These are phyloP conservation scores for Drosophila heteroneura DNA, from an alignment of 2,888 invertebrate species.

Conservation along the genomic window DNA sequence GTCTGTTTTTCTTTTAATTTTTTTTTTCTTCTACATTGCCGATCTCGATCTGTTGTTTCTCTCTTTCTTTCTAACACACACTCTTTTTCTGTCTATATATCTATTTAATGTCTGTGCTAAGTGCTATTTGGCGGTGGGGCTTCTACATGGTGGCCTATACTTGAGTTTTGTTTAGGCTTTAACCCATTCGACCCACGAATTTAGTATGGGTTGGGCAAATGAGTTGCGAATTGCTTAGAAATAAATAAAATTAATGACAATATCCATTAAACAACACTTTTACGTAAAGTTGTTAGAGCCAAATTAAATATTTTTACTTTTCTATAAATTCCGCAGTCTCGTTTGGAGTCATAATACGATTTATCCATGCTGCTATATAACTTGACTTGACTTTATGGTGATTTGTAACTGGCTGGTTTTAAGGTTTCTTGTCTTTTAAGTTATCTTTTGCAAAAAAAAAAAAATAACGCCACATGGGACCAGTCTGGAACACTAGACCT, in stretches of 20 bases:
- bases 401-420: conserved; percentile 24
- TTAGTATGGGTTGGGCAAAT: conserved; percentile 50
- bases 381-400: conserved; percentile 51
- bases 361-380: conserved; percentile 27
- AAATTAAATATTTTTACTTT: background rate
- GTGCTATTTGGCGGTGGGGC: conserved; percentile 39
- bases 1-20: conserved; percentile 32
- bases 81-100: conserved; percentile 35
- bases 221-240: conserved; percentile 68
- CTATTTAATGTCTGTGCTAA: conserved; percentile 40
- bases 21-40: conserved; percentile 6
- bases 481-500: conserved; percentile 31
- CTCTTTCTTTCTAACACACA: conserved; percentile 5
- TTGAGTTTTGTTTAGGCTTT: conserved; percentile 50
- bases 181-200: conserved; percentile 28
- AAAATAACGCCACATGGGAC: conserved; percentile 53
- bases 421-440: conserved; percentile 30
- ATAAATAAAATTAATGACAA: conserved; percentile 31
- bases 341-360: conserved; percentile 36
- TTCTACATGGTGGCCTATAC: conserved; percentile 60
- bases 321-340: background rate
- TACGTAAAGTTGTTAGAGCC: background rate
- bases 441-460: conserved; percentile 7
- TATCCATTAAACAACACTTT: conserved; percentile 25
- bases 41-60: conserved; percentile 39